Conservation (phyloP, 2,113 vertebrate genomes). For the Stegastes partitus region DNA sequence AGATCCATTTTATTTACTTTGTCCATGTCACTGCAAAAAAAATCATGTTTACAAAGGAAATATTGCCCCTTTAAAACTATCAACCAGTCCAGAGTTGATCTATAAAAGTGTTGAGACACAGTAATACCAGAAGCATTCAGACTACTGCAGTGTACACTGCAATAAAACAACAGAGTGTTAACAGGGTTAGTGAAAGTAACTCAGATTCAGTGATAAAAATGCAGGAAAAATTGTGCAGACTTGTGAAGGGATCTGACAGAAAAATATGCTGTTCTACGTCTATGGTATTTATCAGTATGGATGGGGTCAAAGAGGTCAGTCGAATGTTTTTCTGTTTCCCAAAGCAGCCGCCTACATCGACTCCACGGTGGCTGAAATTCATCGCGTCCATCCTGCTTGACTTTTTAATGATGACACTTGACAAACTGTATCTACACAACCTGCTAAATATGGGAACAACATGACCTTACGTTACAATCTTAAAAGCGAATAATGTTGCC, state of each 20-base stretch:
- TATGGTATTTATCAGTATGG: no score
- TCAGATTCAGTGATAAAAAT: background rate
- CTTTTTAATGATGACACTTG: background rate
- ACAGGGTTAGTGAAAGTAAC: slow-evolving; percentile 17
- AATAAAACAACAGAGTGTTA: background rate
- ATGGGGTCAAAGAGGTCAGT: slow-evolving; percentile 1
- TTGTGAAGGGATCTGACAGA: background rate
- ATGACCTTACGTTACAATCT: background rate
- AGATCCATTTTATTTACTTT: slow-evolving; percentile 56
- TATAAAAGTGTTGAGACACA: slow-evolving; percentile 38
- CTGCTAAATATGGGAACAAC: background rate
- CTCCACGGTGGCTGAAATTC: background rate
- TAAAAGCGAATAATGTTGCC: background rate
- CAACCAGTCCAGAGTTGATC: slow-evolving; percentile 30
- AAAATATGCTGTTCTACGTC: background rate
- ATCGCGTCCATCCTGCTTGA: background rate
- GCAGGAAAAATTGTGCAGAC: background rate
- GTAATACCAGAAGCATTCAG: slow-evolving; percentile 28
- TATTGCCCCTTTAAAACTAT: background rate
- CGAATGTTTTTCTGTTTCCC: background rate
- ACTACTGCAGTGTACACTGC: slow-evolving; percentile 8
- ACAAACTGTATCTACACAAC: background rate
- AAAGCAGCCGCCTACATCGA: slow-evolving; percentile 16
- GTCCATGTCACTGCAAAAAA: slow-evolving; percentile 52
- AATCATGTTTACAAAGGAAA: slow-evolving; percentile 54